Evolutionary conservation across 1,140 invertebrate species (phyloP).

Genomic region (Ladona fulva): DNA sequence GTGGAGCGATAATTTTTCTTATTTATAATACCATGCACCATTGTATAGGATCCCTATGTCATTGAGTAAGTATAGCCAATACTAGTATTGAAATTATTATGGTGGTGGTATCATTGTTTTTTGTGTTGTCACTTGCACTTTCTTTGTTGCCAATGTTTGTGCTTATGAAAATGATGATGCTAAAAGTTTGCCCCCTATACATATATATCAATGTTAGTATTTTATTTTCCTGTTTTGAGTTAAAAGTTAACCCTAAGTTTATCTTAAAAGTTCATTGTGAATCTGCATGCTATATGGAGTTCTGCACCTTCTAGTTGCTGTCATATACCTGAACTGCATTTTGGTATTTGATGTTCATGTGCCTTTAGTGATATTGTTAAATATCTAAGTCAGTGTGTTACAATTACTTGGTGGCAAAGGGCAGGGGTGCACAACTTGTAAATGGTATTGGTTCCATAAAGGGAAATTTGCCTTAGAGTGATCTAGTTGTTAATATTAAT

Average conservation of each 20-base stretch:
- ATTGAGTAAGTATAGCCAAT: constrained; percentile 22
- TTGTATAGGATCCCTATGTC: constrained; percentile 20
- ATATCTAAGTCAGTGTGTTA: neutral
- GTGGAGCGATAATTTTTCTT: constrained; percentile 23
- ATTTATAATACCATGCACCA: constrained; percentile 24
- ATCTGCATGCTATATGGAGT: neutral
- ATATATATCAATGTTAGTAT: too few relatives aligned
- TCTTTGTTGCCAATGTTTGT: neutral
- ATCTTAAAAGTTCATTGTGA: too few relatives aligned
- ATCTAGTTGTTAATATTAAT: too few relatives aligned
- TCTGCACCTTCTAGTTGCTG: neutral
- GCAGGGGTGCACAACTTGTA: neutral
- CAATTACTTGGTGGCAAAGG: neutral
- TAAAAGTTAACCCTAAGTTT: too few relatives aligned
- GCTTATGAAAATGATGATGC: neutral
- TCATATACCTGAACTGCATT: neutral
- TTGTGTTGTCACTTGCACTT: neutral
- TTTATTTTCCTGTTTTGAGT: too few relatives aligned
- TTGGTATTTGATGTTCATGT: neutral
- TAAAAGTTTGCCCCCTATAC: neutral
- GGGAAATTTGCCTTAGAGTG: too few relatives aligned
- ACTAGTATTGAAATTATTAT: constrained; percentile 20
- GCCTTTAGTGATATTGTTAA: neutral
- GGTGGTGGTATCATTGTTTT: constrained; percentile 20
- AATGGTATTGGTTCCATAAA: too few relatives aligned